phyloP scores from a whole-genome alignment of 2,113 vertebrate species.

The Hyperopisus bebe region DNA sequence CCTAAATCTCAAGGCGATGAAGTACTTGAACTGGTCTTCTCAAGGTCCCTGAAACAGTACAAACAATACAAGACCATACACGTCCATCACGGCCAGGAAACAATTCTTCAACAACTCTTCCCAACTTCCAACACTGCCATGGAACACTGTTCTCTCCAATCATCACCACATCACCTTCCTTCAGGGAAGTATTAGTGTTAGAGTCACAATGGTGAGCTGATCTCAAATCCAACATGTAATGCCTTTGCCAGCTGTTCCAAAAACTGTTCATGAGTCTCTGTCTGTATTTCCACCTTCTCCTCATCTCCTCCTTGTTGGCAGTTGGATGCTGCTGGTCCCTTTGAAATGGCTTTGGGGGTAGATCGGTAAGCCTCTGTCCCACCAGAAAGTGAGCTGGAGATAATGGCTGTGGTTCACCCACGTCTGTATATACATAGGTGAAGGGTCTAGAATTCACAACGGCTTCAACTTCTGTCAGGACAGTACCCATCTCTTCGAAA shows the following conservation, averaged over 20 bases:
- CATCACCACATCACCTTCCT: background rate
- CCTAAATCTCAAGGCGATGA: no score
- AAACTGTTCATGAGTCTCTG: slow-evolving; percentile 23
- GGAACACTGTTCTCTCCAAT: slow-evolving; percentile 3
- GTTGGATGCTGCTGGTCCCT: slow-evolving; percentile 15
- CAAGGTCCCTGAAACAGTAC: slow-evolving; percentile 3
- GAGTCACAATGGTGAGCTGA: slow-evolving; percentile 6
- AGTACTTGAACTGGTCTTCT: background rate
- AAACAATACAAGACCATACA: background rate
- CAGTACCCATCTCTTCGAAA: no score
- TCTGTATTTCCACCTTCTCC: slow-evolving; percentile 18
- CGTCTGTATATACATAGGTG: no score
- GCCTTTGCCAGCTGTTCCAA: slow-evolving; percentile 21
- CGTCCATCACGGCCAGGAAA: slow-evolving; percentile 15
- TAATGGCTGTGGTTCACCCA: background rate
- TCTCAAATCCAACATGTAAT: slow-evolving; percentile 24
- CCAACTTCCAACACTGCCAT: background rate
- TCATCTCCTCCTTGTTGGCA: slow-evolving; percentile 17
- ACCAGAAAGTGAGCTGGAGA: slow-evolving; percentile 17
- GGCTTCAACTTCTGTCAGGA: no score
- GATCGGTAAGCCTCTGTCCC: slow-evolving; percentile 5
- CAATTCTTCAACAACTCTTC: slow-evolving; percentile 10
- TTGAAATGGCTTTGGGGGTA: background rate
- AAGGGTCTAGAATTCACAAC: no score
- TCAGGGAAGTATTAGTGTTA: background rate